phyloP scores from a whole-genome alignment of 1,140 invertebrate species.

The Hylaeus anthracinus region DNA sequence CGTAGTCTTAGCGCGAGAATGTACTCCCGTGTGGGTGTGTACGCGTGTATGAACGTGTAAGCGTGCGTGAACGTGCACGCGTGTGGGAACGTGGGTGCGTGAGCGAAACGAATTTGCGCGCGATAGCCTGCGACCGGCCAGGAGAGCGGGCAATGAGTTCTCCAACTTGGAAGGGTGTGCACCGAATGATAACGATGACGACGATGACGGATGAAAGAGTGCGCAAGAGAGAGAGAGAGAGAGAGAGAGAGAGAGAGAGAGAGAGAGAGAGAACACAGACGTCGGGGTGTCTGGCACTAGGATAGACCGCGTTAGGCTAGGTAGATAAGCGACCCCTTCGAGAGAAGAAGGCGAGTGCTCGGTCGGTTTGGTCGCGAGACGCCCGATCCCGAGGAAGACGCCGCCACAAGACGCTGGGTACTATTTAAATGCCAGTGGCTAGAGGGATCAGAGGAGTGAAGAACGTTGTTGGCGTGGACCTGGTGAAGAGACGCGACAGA shows the following conservation, averaged over 20 bases:
- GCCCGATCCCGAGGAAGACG: slow-evolving; percentile 9
- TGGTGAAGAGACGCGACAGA: slow-evolving; percentile 7
- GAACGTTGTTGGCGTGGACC: not conserved
- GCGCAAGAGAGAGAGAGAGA: slow-evolving; percentile 16
- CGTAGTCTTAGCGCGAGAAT: slow-evolving; percentile 76
- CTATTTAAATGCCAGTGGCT: too few species aligned
- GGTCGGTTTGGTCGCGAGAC: slow-evolving; percentile 17
- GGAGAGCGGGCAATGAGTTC: slow-evolving; percentile 47
- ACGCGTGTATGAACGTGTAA: not conserved
- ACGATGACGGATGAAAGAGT: slow-evolving; percentile 53
- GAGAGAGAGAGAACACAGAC: not conserved
- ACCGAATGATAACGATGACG: slow-evolving; percentile 49
- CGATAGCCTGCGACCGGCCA: not conserved
- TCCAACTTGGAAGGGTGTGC: slow-evolving; percentile 16
- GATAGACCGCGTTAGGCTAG: slow-evolving; percentile 69
- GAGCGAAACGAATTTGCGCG: too few species aligned
- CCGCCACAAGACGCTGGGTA: not conserved
- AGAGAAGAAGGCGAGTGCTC: not conserved
- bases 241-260: slow-evolving; percentile 36
- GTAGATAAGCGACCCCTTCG: slow-evolving; percentile 69
- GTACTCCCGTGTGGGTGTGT: slow-evolving; percentile 23
- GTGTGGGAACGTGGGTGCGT: slow-evolving; percentile 10
- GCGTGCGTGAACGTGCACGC: not conserved
- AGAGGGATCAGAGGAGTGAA: not conserved
- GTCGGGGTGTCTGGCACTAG: slow-evolving; percentile 65